Evolutionary conservation across 1,140 invertebrate genomes (phyloP), one percentile per base, ranked within the genome.

Genomic region (Monochamus saltuarius): DNA sequence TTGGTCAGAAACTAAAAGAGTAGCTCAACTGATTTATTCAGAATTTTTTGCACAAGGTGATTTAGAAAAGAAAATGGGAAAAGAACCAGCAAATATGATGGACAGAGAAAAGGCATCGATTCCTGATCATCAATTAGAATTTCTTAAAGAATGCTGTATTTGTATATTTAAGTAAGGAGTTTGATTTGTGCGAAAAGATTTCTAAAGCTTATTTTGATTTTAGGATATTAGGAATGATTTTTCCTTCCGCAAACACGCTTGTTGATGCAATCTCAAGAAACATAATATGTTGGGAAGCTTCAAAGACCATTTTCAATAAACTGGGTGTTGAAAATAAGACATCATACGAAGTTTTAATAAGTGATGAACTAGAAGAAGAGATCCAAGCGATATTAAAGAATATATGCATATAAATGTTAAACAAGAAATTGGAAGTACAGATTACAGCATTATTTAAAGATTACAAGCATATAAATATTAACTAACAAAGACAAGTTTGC

Each of bases 1-100:
- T 63, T 90, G 87, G 82, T 75, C 76, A 51, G 81, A 83, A 64
- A 82, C 85, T 7, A 87, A 86, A 73, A 79, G 80, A 61, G 85
- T 86, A 47, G 87, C 87, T 86, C 84, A 88, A 55, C 77, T 89
- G 62, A 86, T 94, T 34, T 89, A 93, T 70, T 84, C 86, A 52
- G 92, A 95, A 77, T 95, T 94, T 77, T 95, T 95, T 78, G 86
- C 85, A 13, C 90, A 94, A 83, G 92, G 91, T 7, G 92, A 95
- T 71, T 73, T 91, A 62, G 92, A 94, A 78, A 93, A 91, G 76
- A 85, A 85, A 35, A 86, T 90, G 79, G 91, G 91, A 0, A 84
- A 84, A 34, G 78, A 83, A 17, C 90, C 91, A 0, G 74, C 83
- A 34, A 84, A 85, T 72, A 90, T 90, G 83, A 93, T 94, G 90